Base-by-base conservation (phyloP, 2,113 vertebrate genomes). In the Aplodontia rufa region DNA sequence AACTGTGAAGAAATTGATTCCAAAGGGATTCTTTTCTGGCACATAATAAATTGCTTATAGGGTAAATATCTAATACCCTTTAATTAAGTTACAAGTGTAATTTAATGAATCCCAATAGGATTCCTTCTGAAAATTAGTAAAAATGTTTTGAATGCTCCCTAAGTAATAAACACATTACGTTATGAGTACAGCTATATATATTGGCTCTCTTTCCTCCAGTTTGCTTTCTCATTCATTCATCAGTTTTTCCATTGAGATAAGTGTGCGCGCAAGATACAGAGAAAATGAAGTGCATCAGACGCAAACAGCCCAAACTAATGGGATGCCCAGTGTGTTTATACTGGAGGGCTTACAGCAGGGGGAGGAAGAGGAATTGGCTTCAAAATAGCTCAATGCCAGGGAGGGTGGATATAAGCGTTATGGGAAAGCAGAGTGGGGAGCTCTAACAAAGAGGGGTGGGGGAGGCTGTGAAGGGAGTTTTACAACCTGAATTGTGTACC, bases 61-160 rank as follows among this genome's bases (percentile, higher is more conserved):
- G 19, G 71, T 45, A 84, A 93, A 81, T 49, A 74, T 35, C 49
- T 58, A 87, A 47, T 45, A 87, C 24, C 76, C 74, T 93, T 78
- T 82, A 95, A 86, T 87, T 66, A 91, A 68, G 28, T 84, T 95
- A 93, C n/a, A 37, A 79, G 30, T n/a, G 2, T 51, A 74, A 53
- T 62, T 30, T 72, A 71, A 84, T 85, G 64, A 87, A 84, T 84
- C 55, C 40, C 83, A 84, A 90, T 28, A 84, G 55, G 30, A 91
- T 74, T 66, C 66, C 47, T 74, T 91, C 55, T 68, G 55, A 72
- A 96, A 95, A 64, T 72, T 74, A 87, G 72, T 68, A 58, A 91
- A 81, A 87, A 51, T 74, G 47, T 71, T 69, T 66, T 40, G 78
- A 55, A 83, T 78, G 69, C 26, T 92, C 69, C 94, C 45, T 35